These are phyloP conservation scores for Drosophila varians DNA, from an alignment of 1,140 invertebrate genomes.

Conservation along the genomic window DNA sequence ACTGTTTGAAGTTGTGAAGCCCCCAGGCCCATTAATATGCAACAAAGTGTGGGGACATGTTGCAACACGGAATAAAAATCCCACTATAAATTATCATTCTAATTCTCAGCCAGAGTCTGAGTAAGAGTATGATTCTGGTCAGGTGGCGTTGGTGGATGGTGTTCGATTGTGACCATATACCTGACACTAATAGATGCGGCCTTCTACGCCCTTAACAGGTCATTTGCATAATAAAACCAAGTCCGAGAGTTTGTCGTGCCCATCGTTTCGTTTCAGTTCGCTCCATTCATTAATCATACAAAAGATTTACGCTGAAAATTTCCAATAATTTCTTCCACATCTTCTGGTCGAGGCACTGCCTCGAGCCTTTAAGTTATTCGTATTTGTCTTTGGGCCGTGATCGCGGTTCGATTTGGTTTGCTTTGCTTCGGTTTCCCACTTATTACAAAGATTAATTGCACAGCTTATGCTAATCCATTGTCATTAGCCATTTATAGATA, in stretches of 20 bases:
- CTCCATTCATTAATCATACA: constrained; percentile 76
- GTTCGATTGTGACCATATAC: constrained; percentile 19
- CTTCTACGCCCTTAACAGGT: constrained; percentile 68
- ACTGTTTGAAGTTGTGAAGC: constrained; percentile 61
- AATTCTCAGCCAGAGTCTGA: constrained; percentile 2
- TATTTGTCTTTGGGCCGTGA: constrained; percentile 42
- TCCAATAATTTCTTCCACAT: constrained; percentile 63
- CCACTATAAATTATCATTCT: constrained; percentile 41
- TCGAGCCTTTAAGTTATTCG: constrained; percentile 27
- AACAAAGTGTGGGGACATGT: constrained; percentile 36
- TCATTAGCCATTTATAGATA: constrained; percentile 73
- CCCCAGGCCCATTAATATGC: constrained; percentile 62
- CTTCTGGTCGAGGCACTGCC: constrained; percentile 6
- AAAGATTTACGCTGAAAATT: constrained; percentile 68
- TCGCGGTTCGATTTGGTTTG: constrained; percentile 9
- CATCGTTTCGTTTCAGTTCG: constrained; percentile 23
- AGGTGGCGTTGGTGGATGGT: constrained; percentile 27
- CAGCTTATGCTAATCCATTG: constrained; percentile 77
- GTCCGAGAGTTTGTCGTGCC: constrained; percentile 20
- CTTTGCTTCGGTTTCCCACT: constrained; percentile 69
- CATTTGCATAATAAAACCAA: constrained; percentile 71
- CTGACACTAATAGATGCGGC: constrained; percentile 74
- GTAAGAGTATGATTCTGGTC: constrained; percentile 10
- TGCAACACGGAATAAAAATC: constrained; percentile 14
- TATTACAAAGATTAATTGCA: constrained; percentile 79